Evolutionary conservation across 2,113 vertebrate genomes (phyloP).

Genomic region (Eptatretus burgeri): DNA sequence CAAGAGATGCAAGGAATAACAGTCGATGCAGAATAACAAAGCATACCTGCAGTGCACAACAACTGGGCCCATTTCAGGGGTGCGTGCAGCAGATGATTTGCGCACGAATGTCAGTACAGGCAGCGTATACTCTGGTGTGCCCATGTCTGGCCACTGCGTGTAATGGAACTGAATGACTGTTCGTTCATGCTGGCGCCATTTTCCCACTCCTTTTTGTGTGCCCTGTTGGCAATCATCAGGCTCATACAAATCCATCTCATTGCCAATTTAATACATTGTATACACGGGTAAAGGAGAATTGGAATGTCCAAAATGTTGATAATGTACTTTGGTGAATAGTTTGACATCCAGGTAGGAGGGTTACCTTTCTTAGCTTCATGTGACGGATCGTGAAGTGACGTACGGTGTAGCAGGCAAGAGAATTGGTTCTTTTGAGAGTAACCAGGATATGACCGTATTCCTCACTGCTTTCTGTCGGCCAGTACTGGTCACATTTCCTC

Average conservation of each 20-base stretch:
- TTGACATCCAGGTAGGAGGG: not conserved
- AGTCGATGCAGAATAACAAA: no score
- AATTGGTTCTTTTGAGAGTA: slow-evolving; percentile 64
- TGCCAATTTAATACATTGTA: no score
- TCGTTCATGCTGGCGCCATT: slow-evolving; percentile 50
- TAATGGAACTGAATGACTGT: slow-evolving; percentile 75
- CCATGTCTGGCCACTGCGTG: slow-evolving; percentile 98
- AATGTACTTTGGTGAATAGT: no score
- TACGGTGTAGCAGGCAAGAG: slow-evolving; percentile 76
- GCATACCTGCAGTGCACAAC: slow-evolving; percentile 84
- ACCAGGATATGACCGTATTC: slow-evolving; percentile 81
- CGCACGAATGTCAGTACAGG: slow-evolving; percentile 81
- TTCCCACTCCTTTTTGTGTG: slow-evolving; percentile 44
- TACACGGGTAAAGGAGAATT: no score
- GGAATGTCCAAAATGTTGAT: no score
- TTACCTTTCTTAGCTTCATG: slow-evolving; percentile 72
- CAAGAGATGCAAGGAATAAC: no score
- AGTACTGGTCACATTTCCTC: slow-evolving; percentile 97
- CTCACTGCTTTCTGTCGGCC: slow-evolving; percentile 75
- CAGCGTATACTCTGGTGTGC: slow-evolving; percentile 71
- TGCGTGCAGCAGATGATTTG: slow-evolving; percentile 48
- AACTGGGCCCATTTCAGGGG: slow-evolving; percentile 45
- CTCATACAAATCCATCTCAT: no score
- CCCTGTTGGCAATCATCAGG: slow-evolving; percentile 15
- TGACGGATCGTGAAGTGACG: slow-evolving; percentile 60